Percentiles rank a stretch among this genome's conserved stretches.
Evolutionary conservation across 1,140 invertebrate species (phyloP).

Genomic region (Drosophila seguyi): DNA sequence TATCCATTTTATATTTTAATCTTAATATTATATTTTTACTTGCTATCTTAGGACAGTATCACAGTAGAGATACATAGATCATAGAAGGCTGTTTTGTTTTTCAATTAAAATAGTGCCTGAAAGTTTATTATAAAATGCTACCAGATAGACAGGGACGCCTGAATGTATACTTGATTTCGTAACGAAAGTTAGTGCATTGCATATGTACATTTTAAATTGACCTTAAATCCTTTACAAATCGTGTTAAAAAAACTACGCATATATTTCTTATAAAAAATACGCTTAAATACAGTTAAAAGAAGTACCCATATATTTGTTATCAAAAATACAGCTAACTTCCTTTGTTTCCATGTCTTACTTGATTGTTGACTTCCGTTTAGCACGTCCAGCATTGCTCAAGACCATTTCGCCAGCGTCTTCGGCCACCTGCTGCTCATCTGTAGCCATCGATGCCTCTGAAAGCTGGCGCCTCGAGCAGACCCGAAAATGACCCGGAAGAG

Average conservation of each 20-base stretch:
- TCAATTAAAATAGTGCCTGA: not conserved
- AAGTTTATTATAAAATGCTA: not conserved
- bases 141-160: no score
- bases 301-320: not conserved
- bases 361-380: conserved; percentile 67
- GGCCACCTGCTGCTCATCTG: not conserved
- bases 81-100: not conserved
- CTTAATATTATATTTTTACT: not conserved
- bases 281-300: not conserved
- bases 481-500: conserved; percentile 37
- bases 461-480: conserved; percentile 25
- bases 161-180: not conserved
- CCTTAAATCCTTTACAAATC: not conserved
- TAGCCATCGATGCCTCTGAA: not conserved
- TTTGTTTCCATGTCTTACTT: conserved; percentile 43
- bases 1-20: not conserved
- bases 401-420: conserved; percentile 13
- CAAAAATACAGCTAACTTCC: not conserved
- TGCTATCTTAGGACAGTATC: not conserved
- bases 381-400: conserved; percentile 65
- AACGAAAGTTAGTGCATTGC: not conserved
- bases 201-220: not conserved
- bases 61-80: no score
- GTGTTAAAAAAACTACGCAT: not conserved
- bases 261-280: not conserved